Evolutionary conservation across 2,888 invertebrate genomes (phyloP).

Genomic region (Himalopsyche japonica): DNA sequence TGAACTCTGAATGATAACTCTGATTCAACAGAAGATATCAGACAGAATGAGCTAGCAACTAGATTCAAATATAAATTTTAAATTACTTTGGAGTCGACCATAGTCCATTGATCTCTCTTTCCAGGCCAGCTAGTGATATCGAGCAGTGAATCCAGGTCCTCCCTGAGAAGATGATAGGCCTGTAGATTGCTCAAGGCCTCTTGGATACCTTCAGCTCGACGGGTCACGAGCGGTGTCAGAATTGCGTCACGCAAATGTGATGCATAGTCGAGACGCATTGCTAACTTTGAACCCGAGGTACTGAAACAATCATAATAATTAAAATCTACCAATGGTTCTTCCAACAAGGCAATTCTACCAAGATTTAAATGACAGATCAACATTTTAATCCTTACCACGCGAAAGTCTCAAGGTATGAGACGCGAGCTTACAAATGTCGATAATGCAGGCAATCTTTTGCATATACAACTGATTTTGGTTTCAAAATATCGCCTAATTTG

Average conservation of each 20-base stretch:
- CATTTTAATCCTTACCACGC: too few species aligned
- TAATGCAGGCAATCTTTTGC: too few species aligned
- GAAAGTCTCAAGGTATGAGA: too few species aligned
- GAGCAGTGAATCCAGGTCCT: slow-evolving; percentile 87
- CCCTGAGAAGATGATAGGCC: slow-evolving; percentile 83
- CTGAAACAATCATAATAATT: slow-evolving; percentile 50
- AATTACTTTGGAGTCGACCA: slow-evolving; percentile 72
- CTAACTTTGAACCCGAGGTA: slow-evolving; percentile 78
- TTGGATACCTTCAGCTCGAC: slow-evolving; percentile 72
- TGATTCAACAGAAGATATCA: too few species aligned
- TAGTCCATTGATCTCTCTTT: slow-evolving; percentile 73
- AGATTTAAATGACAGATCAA: too few species aligned
- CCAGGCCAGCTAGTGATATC: slow-evolving; percentile 88
- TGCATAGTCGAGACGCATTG: slow-evolving; percentile 88
- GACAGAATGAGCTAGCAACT: too few species aligned
- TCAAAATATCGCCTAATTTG: too few species aligned
- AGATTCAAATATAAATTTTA: background rate
- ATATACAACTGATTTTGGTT: too few species aligned
- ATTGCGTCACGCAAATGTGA: slow-evolving; percentile 75
- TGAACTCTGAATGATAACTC: too few species aligned
- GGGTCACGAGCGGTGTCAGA: slow-evolving; percentile 71
- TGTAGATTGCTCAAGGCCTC: slow-evolving; percentile 75
- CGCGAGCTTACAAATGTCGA: too few species aligned
- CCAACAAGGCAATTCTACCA: too few species aligned
- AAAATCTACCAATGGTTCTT: too few species aligned